Evolutionary conservation across 2,113 vertebrate species (phyloP), one percentile per base, ranked within the genome.

Genomic region (Gracilinanus agilis): DNA sequence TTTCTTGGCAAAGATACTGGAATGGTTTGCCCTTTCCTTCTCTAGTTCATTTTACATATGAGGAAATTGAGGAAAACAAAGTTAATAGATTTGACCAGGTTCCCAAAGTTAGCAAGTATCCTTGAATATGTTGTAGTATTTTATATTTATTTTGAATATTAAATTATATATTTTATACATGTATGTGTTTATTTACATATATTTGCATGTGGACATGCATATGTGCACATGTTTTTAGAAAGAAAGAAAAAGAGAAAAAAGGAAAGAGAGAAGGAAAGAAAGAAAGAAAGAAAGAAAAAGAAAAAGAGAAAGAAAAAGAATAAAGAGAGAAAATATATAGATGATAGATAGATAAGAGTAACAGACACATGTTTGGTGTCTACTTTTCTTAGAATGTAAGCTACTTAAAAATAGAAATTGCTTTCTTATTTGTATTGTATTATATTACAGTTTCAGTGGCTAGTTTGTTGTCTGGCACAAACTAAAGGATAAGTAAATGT

Each of bases 161-260:
- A 83, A 21, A 83, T 75, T 0, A 49, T 56, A 56, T 25, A 9
- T 56, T 19, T 7, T 75, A 21, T 19, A 34, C 6, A 19, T 21
- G 19, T 40, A 40, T 23, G 27, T 11, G 25, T 61, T 23, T 75
- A 40, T 40, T 7, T 8, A 40, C 11, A 23, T 21, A 19, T 75
- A 6, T 19, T 1, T n/a, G 19, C 6, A 40, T 13, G 29, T 3
- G 29, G 3, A 61, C 16, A 5, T n/a, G 8, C 8, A 0, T 6
- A 3, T 3, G 21, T 75, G 12, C 7, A 16, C 16, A 75, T 75
- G 16, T n/a, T 34, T 56, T 0, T 25, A 9, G 19, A 13, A 23
- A 10, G 29, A 67, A 67, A 29, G 9, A 67, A 9, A 12, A 5
- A 11, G 11, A 67, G 12, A 23, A 23, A 21, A 19, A 23, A 5